A percentile compares a stretch with the other conserved stretches of the same genome.
These are phyloP conservation scores for Tyrannus savana DNA, from an alignment of 2,113 vertebrate species.

Conservation along the genomic window DNA sequence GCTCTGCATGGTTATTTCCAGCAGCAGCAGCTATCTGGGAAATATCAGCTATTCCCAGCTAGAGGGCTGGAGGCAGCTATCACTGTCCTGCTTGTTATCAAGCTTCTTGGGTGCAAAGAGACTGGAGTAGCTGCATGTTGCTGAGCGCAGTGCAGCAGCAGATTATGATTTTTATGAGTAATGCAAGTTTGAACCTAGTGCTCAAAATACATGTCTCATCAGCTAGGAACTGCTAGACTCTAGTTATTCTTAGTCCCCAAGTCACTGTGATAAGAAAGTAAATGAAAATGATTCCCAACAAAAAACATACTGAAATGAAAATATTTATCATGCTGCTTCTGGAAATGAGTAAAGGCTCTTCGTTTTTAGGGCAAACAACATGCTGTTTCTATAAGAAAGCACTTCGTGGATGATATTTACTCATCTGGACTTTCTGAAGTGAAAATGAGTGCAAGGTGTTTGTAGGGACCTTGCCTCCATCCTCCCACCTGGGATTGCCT, in stretches of 20 bases:
- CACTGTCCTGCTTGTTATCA: not conserved
- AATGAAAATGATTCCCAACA: constrained; percentile 6
- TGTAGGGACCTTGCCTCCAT: not conserved
- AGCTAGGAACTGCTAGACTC: constrained; percentile 25
- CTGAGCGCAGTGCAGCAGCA: not conserved
- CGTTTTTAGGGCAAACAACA: not conserved
- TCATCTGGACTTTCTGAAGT: not conserved
- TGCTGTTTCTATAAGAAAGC: not conserved
- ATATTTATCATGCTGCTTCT: constrained; percentile 26
- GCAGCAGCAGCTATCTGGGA: not conserved
- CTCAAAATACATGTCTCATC: constrained; percentile 40
- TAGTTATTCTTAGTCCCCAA: constrained; percentile 41
- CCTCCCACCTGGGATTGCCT: not conserved
- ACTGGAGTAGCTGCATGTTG: not conserved
- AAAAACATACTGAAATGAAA: constrained; percentile 23
- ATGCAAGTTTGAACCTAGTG: constrained; percentile 4
- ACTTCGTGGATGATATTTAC: not conserved
- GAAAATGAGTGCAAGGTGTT: not conserved
- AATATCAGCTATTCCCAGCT: not conserved
- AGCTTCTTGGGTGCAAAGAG: not conserved
- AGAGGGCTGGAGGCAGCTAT: not conserved
- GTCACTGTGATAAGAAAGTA: constrained; percentile 2
- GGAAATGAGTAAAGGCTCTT: constrained; percentile 4
- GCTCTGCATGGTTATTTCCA: not conserved
- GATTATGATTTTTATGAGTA: constrained; percentile 10